phyloP scores from a whole-genome alignment of 2,113 vertebrate genomes.

The Panthera leo region DNA sequence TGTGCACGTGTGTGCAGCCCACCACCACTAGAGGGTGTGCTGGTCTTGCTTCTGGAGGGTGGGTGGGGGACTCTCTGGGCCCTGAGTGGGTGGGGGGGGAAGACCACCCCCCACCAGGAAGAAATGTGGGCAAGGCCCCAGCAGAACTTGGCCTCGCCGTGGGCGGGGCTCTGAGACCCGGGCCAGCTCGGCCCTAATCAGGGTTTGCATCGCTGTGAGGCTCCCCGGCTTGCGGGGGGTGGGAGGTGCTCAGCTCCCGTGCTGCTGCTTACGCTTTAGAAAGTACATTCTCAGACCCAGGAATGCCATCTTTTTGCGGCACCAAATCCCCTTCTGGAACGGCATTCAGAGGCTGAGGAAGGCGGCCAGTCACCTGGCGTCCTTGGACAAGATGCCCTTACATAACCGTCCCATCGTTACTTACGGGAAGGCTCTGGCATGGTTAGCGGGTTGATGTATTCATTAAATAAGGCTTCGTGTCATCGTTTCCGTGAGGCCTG shows the following conservation, averaged over 20 bases:
- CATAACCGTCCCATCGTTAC: rapidly evolving
- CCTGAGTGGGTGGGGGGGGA: background rate
- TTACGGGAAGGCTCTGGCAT: rapidly evolving
- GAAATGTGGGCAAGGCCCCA: background rate
- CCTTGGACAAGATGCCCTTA: background rate
- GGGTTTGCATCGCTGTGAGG: background rate
- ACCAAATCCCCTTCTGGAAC: background rate
- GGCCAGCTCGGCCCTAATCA: background rate
- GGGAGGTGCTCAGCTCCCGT: too few relatives aligned
- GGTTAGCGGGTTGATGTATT: rapidly evolving
- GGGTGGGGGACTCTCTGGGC: background rate
- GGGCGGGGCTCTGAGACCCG: background rate
- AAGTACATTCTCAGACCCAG: background rate
- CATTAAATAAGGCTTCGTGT: rapidly evolving
- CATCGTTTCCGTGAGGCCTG: rapidly evolving
- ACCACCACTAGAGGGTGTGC: background rate
- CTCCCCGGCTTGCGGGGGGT: too few relatives aligned
- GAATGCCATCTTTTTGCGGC: rapidly evolving
- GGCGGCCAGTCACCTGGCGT: background rate
- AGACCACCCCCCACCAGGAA: background rate
- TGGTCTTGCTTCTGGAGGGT: background rate
- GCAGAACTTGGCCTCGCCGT: background rate
- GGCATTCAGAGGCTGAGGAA: rapidly evolving
- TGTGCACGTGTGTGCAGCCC: background rate
- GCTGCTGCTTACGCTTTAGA: background rate